Conservation (phyloP, 1,140 invertebrate genomes). For the Lasioglossum baleicum region DNA sequence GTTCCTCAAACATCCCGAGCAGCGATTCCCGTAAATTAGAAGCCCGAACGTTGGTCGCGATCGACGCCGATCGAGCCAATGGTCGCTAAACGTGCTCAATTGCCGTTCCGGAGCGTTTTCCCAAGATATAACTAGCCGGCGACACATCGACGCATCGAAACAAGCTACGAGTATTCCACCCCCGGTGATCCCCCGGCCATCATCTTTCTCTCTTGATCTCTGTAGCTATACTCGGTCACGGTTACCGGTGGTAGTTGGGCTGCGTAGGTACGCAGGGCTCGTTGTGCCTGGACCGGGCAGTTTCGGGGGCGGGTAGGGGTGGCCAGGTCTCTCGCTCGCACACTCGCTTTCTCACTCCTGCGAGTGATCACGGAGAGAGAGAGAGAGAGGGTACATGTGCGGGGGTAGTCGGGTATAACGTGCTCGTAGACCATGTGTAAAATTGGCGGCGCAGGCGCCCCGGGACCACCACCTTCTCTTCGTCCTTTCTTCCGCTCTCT, state of each 20-base stretch:
- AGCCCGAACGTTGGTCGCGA: neutral
- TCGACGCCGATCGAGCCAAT: neutral
- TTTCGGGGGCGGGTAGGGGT: constrained; percentile 19
- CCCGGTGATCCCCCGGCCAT: too few relatives aligned
- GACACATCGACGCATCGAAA: too few relatives aligned
- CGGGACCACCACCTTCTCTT: constrained; percentile 45
- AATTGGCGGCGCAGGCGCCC: constrained; percentile 70
- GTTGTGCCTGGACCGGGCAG: constrained; percentile 21
- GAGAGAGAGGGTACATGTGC: neutral
- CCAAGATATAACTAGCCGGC: neutral
- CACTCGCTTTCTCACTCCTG: too few relatives aligned
- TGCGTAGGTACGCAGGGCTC: constrained; percentile 38
- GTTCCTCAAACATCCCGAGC: too few relatives aligned
- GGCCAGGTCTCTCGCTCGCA: neutral
- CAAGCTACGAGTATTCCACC: too few relatives aligned
- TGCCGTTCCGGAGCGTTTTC: neutral
- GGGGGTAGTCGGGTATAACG: constrained; percentile 49
- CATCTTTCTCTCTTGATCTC: neutral
- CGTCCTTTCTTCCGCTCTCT: constrained; percentile 47
- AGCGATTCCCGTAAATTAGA: constrained; percentile 20
- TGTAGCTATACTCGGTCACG: constrained; percentile 29
- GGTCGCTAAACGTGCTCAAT: constrained; percentile 20
- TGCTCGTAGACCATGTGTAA: constrained; percentile 66
- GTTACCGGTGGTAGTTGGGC: constrained; percentile 42
- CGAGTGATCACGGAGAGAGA: too few relatives aligned